Evolutionary conservation across 2,888 invertebrate genomes (phyloP).

Genomic region (Drosophila meridiana): DNA sequence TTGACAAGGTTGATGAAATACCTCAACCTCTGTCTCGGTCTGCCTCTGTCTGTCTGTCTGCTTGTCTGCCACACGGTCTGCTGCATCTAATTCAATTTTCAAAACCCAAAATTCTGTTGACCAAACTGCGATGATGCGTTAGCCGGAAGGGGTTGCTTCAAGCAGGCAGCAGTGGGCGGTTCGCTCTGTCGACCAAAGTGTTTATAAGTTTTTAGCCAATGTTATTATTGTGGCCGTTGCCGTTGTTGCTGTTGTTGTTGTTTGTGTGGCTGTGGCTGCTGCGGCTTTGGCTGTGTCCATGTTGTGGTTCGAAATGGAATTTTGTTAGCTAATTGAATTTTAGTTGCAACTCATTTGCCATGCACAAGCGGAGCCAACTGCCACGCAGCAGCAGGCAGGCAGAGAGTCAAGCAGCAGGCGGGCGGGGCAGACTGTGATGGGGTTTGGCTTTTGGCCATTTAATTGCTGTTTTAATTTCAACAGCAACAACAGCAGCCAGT

Average conservation of each 20-base stretch:
- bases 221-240: constrained; percentile 42
- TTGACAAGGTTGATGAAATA: constrained; percentile 62
- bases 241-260: constrained; percentile 24
- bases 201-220: constrained; percentile 74
- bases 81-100: constrained; percentile 82
- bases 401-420: neutral
- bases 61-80: constrained; percentile 68
- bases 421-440: constrained; percentile 28
- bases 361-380: constrained; percentile 52
- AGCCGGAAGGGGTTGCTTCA: constrained; percentile 36
- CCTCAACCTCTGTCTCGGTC: constrained; percentile 1
- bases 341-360: constrained; percentile 81
- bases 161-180: constrained; percentile 12
- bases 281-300: constrained; percentile 53
- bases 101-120: constrained; percentile 79
- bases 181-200: constrained; percentile 57
- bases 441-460: constrained; percentile 78
- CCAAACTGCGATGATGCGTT: constrained; percentile 71
- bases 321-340: constrained; percentile 81
- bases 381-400: neutral
- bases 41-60: constrained; percentile 8
- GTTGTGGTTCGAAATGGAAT: constrained; percentile 74
- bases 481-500: constrained; percentile 40
- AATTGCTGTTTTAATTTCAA: constrained; percentile 78
- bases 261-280: constrained; percentile 43